These are phyloP conservation scores for Hylaeus volcanicus DNA, from an alignment of 1,140 invertebrate species.

Conservation along the genomic window DNA sequence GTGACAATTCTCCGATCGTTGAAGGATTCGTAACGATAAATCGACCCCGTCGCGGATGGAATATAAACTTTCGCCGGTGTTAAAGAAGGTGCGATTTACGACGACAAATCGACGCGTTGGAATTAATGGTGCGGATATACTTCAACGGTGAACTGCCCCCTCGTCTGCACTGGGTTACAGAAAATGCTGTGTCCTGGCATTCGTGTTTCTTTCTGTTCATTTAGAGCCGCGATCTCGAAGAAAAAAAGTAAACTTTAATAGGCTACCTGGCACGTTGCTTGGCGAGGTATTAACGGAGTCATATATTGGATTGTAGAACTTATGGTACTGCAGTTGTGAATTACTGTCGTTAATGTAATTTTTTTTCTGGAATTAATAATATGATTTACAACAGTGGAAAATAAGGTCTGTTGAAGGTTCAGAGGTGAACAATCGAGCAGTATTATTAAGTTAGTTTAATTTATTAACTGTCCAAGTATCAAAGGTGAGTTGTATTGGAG, in stretches of 20 bases:
- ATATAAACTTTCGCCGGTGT: conserved; percentile 2
- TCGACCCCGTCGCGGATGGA: conserved; percentile 2
- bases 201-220: too few species aligned
- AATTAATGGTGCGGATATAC: neutral
- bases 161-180: neutral
- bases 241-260: too few species aligned
- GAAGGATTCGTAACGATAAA: conserved; percentile 12
- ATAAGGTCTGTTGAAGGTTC: neutral
- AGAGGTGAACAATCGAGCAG: too few species aligned
- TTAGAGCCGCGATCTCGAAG: too few species aligned
- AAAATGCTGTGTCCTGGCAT: neutral
- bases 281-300: too few species aligned
- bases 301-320: neutral
- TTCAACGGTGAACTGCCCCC: neutral
- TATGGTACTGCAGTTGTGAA: neutral
- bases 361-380: neutral
- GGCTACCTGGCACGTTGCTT: too few species aligned
- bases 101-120: neutral
- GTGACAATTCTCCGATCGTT: neutral
- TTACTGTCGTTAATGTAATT: neutral
- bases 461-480: too few species aligned
- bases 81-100: conserved; percentile 16
- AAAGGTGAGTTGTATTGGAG: too few species aligned
- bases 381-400: neutral
- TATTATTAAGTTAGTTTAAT: too few species aligned